Evolutionary conservation across 1,140 invertebrate species (phyloP), one percentile per base, ranked within the genome.

Genomic region (Nautilus pompilius): DNA sequence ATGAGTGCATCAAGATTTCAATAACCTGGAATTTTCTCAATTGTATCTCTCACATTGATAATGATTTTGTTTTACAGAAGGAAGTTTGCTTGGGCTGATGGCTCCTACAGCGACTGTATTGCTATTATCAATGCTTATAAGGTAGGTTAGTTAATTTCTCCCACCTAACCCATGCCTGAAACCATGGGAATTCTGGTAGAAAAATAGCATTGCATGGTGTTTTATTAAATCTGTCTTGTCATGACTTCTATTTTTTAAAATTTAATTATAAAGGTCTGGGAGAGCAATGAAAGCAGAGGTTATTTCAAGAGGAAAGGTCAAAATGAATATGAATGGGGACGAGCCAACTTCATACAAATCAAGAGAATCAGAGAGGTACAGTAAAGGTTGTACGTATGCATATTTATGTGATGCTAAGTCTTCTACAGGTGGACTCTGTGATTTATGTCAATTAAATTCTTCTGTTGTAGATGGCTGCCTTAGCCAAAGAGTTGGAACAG

Each of bases 101-200:
- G 88, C 0, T 90, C 92, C 0, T 89, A 87, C 36, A 95, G 93
- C 72, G 96, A 98, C 82, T 88, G 90, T 61, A 86, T 97, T 57
- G 90, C 92, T 0, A 89, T 90, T 63, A 83, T 92, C 2, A 90
- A 92, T 79, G 89, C 91, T 0, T 97, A 92, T 75, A 86, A 87
- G 72, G 90, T 91, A 76, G 72, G 78, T 74, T 17, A 34, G 13
- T 26, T 45, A 41, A 46, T 46, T n/a, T n/a, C n/a, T n/a, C n/a
- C n/a, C n/a, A n/a, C n/a, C n/a, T n/a, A n/a, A n/a, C n/a, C n/a
- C n/a, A n/a, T n/a, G n/a, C n/a, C n/a, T n/a, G n/a, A n/a, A n/a
- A n/a, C n/a, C n/a, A n/a, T n/a, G n/a, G n/a, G n/a, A n/a, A n/a
- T n/a, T n/a, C n/a, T n/a, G n/a, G n/a, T n/a, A n/a, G n/a, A n/a